Evolutionary conservation across 2,797 vertebrate species (phyloP).

Genomic region (Esox masquinongy): DNA sequence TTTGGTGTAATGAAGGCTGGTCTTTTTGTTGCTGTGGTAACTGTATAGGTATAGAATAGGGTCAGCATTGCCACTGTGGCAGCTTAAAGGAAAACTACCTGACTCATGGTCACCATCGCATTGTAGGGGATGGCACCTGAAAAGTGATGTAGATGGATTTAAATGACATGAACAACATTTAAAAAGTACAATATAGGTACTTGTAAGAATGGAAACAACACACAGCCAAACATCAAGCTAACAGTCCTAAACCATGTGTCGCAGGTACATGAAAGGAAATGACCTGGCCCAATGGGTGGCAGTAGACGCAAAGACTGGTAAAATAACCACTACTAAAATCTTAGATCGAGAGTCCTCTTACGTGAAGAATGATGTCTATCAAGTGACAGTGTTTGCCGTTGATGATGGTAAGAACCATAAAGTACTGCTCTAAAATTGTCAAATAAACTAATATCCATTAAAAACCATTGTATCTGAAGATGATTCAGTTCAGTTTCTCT

Average conservation of each 20-base stretch:
- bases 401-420: slow-evolving; percentile 60
- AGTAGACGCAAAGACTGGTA: slow-evolving; percentile 57
- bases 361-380: slow-evolving; percentile 57
- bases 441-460: background rate
- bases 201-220: background rate
- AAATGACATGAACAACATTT: too few species aligned
- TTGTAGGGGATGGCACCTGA: too few species aligned
- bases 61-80: too few species aligned
- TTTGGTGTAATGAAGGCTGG: too few species aligned
- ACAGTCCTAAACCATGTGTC: slow-evolving; percentile 11
- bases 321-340: slow-evolving; percentile 47
- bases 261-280: slow-evolving; percentile 55
- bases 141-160: too few species aligned
- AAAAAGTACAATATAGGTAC: too few species aligned
- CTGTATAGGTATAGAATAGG: too few species aligned
- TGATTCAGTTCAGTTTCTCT: slow-evolving; percentile 7
- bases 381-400: slow-evolving; percentile 53
- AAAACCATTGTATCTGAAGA: background rate
- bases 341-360: slow-evolving; percentile 65
- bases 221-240: background rate
- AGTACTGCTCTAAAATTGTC: background rate
- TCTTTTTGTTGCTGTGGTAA: too few species aligned
- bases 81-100: too few species aligned
- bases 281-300: slow-evolving; percentile 63
- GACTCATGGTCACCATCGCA: too few species aligned